phyloP scores from a whole-genome alignment of 2,113 vertebrate genomes.

The Anarhynchus alexandrinus region DNA sequence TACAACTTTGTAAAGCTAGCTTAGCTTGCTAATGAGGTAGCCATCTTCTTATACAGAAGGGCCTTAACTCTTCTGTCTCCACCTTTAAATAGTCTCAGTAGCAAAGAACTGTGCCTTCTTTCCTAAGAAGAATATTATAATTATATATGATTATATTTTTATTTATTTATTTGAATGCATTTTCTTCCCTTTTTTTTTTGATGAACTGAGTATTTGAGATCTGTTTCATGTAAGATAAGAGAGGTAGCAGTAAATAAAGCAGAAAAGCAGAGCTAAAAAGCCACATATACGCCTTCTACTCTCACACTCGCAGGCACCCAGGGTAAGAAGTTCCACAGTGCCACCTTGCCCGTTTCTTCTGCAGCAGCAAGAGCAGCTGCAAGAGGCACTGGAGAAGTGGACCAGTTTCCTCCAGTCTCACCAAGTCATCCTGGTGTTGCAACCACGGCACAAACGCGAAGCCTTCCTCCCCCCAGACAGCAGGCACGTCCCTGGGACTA shows the following conservation, averaged over 20 bases:
- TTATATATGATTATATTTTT: neutral
- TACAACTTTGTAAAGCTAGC: no score
- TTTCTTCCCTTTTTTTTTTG: neutral
- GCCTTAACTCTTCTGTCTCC: neutral
- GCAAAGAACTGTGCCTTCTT: neutral
- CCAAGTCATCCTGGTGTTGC: no score
- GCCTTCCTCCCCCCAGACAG: neutral
- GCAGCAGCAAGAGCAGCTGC: neutral
- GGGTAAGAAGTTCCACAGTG: neutral
- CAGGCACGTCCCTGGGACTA: neutral
- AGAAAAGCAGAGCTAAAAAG: neutral
- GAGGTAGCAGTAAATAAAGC: neutral
- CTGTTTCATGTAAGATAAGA: neutral
- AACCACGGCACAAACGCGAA: neutral
- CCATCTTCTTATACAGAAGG: neutral
- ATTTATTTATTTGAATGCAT: neutral
- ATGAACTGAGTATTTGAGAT: neutral
- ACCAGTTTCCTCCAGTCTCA: neutral
- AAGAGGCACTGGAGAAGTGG: accelerated
- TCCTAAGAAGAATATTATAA: neutral
- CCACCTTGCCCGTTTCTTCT: neutral
- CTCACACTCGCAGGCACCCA: accelerated
- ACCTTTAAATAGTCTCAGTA: neutral
- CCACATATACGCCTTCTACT: accelerated
- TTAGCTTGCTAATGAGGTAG: neutral